Evolutionary conservation across 1,140 invertebrate genomes (phyloP).

Genomic region (Caenorhabditis tropicalis): DNA sequence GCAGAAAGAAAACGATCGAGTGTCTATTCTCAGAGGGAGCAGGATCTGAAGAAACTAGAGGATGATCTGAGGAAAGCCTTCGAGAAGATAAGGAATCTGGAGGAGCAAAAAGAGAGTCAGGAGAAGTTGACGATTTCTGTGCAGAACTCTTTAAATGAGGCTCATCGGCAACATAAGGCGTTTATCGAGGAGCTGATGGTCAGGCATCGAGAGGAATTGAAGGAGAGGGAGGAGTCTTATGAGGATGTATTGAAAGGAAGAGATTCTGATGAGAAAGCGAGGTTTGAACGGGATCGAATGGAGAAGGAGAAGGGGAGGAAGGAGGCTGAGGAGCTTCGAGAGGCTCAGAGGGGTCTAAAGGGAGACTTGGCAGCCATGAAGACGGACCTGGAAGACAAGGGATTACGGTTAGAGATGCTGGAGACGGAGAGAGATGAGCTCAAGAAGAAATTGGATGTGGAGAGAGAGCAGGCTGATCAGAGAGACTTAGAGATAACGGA

Average conservation of each 20-base stretch:
- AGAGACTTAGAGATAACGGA: constrained; percentile 5
- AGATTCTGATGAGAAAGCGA: not conserved
- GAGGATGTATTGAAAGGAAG: not conserved
- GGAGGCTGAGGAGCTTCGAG: constrained; percentile 8
- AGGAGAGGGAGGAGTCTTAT: constrained; percentile 18
- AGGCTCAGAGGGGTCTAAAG: not conserved
- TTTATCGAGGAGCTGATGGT: constrained; percentile 49
- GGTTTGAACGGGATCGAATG: not conserved
- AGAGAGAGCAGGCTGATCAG: constrained; percentile 38
- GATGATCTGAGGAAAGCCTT: constrained; percentile 26
- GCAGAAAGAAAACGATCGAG: constrained; percentile 33
- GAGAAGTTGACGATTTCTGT: constrained; percentile 18
- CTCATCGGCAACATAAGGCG: constrained; percentile 35
- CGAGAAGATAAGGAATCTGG: not conserved
- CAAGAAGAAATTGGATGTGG: not conserved
- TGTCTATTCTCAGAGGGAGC: constrained; percentile 11
- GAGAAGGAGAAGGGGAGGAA: constrained; percentile 19
- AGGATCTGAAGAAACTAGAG: constrained; percentile 34
- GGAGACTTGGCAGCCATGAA: constrained; percentile 44
- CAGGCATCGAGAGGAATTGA: constrained; percentile 42
- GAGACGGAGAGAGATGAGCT: constrained; percentile 18
- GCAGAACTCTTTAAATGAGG: constrained; percentile 36
- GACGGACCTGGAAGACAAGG: constrained; percentile 9
- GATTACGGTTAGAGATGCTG: constrained; percentile 3
- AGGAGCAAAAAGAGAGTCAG: constrained; percentile 13